Base-by-base conservation (phyloP, 2,888 invertebrate species). In the Blastobasis lacticolella region DNA sequence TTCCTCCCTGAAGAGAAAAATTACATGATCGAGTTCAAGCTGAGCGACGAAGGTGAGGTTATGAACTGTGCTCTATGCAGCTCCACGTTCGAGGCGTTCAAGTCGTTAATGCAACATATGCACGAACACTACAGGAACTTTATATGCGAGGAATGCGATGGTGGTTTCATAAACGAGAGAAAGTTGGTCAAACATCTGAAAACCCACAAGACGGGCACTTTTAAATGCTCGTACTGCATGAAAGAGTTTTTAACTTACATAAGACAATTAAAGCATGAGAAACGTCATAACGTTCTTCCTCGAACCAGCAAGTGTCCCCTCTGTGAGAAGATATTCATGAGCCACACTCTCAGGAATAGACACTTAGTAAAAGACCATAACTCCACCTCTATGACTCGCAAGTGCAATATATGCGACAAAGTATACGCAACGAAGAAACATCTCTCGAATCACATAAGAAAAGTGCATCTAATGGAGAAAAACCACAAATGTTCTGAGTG, bases 161-260 rank as follows among this genome's bases (percentile, higher is more conserved):
- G 58, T 8, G 58, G 57, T 6, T 66, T 58, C 40, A 49, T 56
- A 0, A 59, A 46, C 38, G 48, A 48, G 6, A 10, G 23, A 7
- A 47, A 46, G 4, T 43, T 58, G 23, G 45, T 46, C 1, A 40
- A 36, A 23, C 61, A 61, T 36, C 42, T 47, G 59, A 23, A 57
- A 56, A 49, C 44, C 56, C 69, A 42, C 57, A 55, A 49, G 56
- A 60, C 10, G 47, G 62, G 23, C 23, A 23, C 23, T 23, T 23
- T 23, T 23, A 23, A 23, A 23, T 23, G 23, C 23, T 23, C 23
- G 58, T 56, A 61, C n/a, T 73, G 73, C 50, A 63, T 71, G 0
- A 80, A 78, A 57, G 69, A 75, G 0, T 86, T 84, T 52, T 73
- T 77, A 37, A 76, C 79, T 6, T 66, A 73, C 41, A 66, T 75